phyloP scores from a whole-genome alignment of 53 echinoderm and acorn worm genomes.

The Apostichopus leukothele region DNA sequence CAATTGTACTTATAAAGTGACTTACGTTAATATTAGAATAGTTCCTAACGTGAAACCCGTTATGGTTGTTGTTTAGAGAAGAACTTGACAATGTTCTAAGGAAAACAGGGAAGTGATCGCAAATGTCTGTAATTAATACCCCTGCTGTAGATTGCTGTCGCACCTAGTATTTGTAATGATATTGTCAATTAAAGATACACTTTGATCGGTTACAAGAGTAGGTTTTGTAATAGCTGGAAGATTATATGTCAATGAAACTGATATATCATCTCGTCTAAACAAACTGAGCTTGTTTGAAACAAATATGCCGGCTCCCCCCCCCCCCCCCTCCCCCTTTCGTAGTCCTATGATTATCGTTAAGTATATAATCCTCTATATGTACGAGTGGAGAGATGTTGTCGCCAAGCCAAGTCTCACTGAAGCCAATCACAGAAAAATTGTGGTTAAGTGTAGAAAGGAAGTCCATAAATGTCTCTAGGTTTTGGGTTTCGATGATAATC shows the following conservation, averaged over 20 bases:
- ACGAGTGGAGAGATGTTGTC: background rate
- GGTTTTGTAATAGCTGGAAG: background rate
- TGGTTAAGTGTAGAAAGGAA: background rate
- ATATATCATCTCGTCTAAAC: no score
- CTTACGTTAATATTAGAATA: background rate
- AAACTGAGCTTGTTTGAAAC: background rate
- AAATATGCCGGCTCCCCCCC: background rate
- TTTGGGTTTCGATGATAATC: no score
- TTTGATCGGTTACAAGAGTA: background rate
- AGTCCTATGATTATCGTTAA: background rate
- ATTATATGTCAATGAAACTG: no score
- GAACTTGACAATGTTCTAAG: background rate
- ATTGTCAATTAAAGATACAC: background rate
- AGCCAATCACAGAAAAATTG: background rate
- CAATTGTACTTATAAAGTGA: background rate
- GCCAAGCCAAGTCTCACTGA: background rate
- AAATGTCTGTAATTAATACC: background rate
- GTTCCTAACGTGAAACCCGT: background rate
- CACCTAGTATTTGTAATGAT: background rate
- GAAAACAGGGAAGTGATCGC: background rate
- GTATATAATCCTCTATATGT: background rate
- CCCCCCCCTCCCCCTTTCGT: background rate
- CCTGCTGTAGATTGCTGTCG: background rate
- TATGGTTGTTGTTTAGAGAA: background rate
- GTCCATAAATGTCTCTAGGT: background rate